Conservation (phyloP, 2,113 vertebrate genomes). For the Tenrec ecaudatus region DNA sequence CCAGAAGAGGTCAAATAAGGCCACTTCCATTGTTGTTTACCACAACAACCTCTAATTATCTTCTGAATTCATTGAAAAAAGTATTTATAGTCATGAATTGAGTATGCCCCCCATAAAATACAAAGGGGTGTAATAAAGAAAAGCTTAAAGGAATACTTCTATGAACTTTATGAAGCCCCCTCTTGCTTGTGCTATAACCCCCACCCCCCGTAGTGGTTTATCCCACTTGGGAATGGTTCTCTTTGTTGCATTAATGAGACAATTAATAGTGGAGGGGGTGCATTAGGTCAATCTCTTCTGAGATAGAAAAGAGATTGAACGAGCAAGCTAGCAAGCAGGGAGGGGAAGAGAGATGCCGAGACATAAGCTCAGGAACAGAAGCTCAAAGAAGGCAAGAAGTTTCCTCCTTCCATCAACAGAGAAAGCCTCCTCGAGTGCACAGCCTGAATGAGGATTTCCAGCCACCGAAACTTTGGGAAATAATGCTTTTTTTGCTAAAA, state of each 20-base stretch:
- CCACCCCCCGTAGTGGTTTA: too few species aligned
- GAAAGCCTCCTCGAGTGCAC: neutral
- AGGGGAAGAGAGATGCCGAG: neutral
- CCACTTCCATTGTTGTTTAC: too few species aligned
- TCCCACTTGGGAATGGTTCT: neutral
- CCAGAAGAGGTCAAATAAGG: too few species aligned
- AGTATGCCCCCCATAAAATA: too few species aligned
- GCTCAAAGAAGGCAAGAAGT: neutral
- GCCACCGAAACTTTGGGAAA: neutral
- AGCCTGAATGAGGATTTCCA: neutral
- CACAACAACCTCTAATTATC: too few species aligned
- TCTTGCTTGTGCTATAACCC: too few species aligned
- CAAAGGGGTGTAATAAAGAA: too few species aligned
- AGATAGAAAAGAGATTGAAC: neutral
- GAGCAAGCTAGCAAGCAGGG: neutral
- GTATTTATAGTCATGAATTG: too few species aligned
- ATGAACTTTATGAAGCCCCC: too few species aligned
- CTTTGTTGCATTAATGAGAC: neutral
- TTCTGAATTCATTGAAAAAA: too few species aligned
- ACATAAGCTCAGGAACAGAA: neutral
- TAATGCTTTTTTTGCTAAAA: neutral
- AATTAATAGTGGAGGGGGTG: neutral
- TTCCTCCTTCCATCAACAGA: neutral
- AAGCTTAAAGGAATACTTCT: too few species aligned
- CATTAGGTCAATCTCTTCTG: neutral